These are phyloP conservation scores for Leptodactylus fuscus DNA, from an alignment of 2,113 vertebrate genomes.

Conservation along the genomic window DNA sequence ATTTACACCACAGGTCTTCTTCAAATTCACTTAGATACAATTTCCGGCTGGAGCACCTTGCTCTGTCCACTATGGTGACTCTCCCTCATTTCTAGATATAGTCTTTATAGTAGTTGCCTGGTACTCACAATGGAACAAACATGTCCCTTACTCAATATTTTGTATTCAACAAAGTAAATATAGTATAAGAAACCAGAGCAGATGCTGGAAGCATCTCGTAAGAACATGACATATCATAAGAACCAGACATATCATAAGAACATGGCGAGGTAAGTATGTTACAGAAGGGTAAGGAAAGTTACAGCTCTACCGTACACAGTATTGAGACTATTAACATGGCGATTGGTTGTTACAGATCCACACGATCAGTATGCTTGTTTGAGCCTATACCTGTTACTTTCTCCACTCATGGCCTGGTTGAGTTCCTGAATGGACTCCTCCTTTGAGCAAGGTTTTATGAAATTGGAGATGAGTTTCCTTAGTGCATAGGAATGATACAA, in stretches of 20 bases:
- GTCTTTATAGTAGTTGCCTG: neutral
- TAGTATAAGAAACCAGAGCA: too few relatives aligned
- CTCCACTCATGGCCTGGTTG: neutral
- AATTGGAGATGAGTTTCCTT: neutral
- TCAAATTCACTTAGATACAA: neutral
- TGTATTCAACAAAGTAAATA: too few relatives aligned
- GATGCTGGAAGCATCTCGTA: too few relatives aligned
- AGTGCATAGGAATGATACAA: neutral
- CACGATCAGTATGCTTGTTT: too few relatives aligned
- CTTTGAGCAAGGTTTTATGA: neutral
- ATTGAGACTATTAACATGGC: too few relatives aligned
- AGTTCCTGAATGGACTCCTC: neutral
- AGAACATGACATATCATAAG: too few relatives aligned
- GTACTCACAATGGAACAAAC: neutral
- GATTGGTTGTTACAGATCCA: too few relatives aligned
- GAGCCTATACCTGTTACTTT: too few relatives aligned
- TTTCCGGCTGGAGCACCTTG: neutral
- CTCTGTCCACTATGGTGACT: neutral
- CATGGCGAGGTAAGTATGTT: too few relatives aligned
- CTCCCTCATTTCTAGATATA: neutral
- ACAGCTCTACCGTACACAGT: too few relatives aligned
- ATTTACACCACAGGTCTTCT: neutral
- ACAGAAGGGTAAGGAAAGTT: too few relatives aligned
- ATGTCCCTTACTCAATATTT: neutral
- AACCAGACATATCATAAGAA: too few relatives aligned